phyloP scores from a whole-genome alignment of 2,797 vertebrate genomes.

The Cossypha dichroa region DNA sequence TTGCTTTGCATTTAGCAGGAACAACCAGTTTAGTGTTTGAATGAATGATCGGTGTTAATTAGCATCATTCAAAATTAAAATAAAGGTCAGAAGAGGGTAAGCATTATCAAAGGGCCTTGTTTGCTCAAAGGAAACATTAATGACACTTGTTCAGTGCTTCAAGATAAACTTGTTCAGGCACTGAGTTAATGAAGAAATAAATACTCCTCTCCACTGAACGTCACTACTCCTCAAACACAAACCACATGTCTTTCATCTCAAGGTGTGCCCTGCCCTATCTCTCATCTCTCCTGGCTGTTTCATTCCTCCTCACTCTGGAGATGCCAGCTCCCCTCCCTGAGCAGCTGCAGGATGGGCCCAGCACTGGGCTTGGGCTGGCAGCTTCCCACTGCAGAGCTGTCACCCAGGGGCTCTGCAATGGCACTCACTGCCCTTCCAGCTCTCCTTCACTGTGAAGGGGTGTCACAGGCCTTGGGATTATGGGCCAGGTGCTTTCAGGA shows the following conservation, averaged over 20 bases:
- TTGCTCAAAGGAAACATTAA: conserved; percentile 59
- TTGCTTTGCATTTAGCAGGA: conserved; percentile 50
- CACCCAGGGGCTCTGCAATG: neutral
- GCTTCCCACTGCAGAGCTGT: neutral
- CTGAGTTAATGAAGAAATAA: conserved; percentile 60
- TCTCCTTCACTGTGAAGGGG: neutral
- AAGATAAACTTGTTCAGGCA: conserved; percentile 66
- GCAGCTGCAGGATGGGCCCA: neutral
- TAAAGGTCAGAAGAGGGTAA: conserved; percentile 47
- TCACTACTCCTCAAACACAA: conserved; percentile 42
- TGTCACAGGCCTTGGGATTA: neutral
- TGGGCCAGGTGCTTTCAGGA: neutral
- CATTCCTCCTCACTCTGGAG: neutral
- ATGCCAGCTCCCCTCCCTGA: neutral
- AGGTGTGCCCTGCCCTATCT: conserved; percentile 55
- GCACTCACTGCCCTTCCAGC: neutral
- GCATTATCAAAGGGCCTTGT: conserved; percentile 53
- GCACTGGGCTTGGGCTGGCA: neutral
- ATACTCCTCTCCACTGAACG: conserved; percentile 26
- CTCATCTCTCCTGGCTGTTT: conserved; percentile 34
- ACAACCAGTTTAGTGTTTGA: conserved; percentile 46
- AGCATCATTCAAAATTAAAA: conserved; percentile 55
- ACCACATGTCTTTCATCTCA: conserved; percentile 48
- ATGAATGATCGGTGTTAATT: conserved; percentile 50
- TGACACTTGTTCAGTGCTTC: conserved; percentile 54